A percentile compares a stretch with the other conserved stretches of the same genome.
Conservation (phyloP, 2,888 invertebrate species). For the Megamerina dolium region DNA sequence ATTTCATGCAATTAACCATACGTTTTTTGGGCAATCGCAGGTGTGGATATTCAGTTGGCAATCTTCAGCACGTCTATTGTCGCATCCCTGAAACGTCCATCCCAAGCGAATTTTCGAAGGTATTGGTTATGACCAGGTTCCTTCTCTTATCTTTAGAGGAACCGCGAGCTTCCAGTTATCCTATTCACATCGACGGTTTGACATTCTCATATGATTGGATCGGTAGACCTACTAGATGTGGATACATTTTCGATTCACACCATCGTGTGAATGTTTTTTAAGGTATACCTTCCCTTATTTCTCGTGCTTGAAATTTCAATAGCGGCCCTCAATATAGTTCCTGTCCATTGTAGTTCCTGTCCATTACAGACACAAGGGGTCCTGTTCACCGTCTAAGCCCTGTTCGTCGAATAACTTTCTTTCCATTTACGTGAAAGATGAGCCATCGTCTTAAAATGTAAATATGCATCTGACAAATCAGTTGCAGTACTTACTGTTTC, state of each 20-base stretch:
- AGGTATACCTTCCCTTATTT: not conserved
- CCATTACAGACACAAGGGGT: too few relatives aligned
- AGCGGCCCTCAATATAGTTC: not conserved
- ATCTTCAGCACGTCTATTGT: too few relatives aligned
- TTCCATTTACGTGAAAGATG: slow-evolving; percentile 1
- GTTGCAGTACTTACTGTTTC: not conserved
- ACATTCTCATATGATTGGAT: too few relatives aligned
- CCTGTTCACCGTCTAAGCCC: not conserved
- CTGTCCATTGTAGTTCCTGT: slow-evolving; percentile 1
- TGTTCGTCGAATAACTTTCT: not conserved
- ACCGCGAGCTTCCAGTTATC: slow-evolving; percentile 10
- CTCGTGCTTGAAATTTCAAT: not conserved
- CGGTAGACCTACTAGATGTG: too few relatives aligned
- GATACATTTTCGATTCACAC: not conserved
- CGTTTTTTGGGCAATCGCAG: slow-evolving; percentile 12
- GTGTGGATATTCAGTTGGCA: slow-evolving; percentile 7
- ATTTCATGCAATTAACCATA: slow-evolving; percentile 2
- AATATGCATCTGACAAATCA: too few relatives aligned
- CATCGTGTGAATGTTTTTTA: not conserved
- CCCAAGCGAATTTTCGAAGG: slow-evolving; percentile 15
- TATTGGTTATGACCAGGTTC: slow-evolving; percentile 3
- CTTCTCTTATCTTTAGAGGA: slow-evolving; percentile 13
- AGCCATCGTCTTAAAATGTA: slow-evolving; percentile 1
- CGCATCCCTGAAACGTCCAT: slow-evolving; percentile 11
- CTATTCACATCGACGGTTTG: too few relatives aligned